These are phyloP conservation scores for Synchiropus splendidus DNA, from an alignment of 2,113 vertebrate species.

Conservation along the genomic window DNA sequence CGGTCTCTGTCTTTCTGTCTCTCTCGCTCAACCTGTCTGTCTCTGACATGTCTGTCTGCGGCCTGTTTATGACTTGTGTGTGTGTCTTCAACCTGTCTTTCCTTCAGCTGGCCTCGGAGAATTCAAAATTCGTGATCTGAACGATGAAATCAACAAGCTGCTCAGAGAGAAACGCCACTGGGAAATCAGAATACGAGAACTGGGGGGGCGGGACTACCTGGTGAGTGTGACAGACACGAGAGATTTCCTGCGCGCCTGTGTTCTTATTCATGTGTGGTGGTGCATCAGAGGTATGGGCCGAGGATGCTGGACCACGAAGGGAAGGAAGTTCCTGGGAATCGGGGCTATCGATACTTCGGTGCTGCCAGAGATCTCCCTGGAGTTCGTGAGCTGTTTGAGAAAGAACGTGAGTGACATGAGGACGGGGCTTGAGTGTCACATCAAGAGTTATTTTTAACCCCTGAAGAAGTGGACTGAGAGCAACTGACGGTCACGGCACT, in stretches of 20 bases:
- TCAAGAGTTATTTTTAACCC: no score
- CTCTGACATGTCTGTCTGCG: background rate
- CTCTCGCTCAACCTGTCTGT: constrained; percentile 1
- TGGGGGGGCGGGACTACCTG: constrained; percentile 85
- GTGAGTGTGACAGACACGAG: background rate
- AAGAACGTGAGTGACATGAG: constrained; percentile 85
- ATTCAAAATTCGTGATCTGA: constrained; percentile 91
- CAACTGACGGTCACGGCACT: rapidly evolving
- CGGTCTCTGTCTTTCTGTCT: background rate
- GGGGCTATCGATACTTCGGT: constrained; percentile 96
- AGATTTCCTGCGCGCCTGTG: no score
- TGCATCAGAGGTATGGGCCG: constrained; percentile 78
- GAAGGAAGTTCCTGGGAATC: constrained; percentile 93
- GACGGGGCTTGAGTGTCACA: no score
- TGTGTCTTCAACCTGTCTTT: background rate
- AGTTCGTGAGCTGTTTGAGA: constrained; percentile 92
- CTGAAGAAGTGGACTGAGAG: no score
- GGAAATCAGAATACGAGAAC: constrained; percentile 89
- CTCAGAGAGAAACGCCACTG: constrained; percentile 97
- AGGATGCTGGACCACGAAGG: constrained; percentile 95
- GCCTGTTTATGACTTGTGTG: background rate
- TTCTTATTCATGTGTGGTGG: background rate
- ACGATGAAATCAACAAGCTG: constrained; percentile 97
- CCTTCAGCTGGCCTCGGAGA: constrained; percentile 86
- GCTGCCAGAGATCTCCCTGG: constrained; percentile 93